A percentile compares a stretch with the other conserved stretches of the same genome.
Conservation (phyloP, 2,888 invertebrate species). For the Meiosimyza platycephala region DNA sequence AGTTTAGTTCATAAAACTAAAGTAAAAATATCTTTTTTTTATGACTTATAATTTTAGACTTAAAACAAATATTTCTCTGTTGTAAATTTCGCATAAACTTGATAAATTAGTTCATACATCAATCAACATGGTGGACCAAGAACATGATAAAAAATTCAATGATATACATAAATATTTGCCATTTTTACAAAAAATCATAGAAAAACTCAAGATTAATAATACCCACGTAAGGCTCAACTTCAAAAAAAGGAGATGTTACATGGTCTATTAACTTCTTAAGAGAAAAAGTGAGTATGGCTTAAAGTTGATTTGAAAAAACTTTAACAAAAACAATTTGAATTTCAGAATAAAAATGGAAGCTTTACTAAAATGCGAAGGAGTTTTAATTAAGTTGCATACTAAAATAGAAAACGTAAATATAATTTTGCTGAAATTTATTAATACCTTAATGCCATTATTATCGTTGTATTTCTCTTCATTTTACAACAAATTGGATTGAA, state of each 20-base stretch:
- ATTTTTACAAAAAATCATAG: slow-evolving; percentile 78
- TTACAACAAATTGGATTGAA: too few species aligned
- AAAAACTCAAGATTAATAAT: slow-evolving; percentile 70
- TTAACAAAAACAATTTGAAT: slow-evolving; percentile 20
- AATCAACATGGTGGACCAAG: slow-evolving; percentile 45
- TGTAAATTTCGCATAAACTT: too few species aligned
- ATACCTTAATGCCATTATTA: not conserved
- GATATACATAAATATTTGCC: too few species aligned
- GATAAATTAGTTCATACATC: not conserved
- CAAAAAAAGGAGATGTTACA: slow-evolving; percentile 57
- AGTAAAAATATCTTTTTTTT: too few species aligned
- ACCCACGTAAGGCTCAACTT: slow-evolving; percentile 53
- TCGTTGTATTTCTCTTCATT: too few species aligned
- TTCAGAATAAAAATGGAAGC: slow-evolving; percentile 55
- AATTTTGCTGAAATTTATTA: not conserved
- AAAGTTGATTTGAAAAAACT: slow-evolving; percentile 4
- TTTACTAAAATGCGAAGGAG: slow-evolving; percentile 56
- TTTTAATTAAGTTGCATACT: slow-evolving; percentile 53
- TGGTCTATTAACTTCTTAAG: slow-evolving; percentile 49
- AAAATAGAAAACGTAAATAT: slow-evolving; percentile 57
- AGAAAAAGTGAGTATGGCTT: slow-evolving; percentile 47
- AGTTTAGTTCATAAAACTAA: too few species aligned
- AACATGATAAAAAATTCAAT: slow-evolving; percentile 49
- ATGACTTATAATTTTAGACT: too few species aligned
- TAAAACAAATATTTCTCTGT: too few species aligned